These are phyloP conservation scores for Aeoliscus strigatus DNA, from an alignment of 2,797 vertebrate genomes.

Conservation along the genomic window DNA sequence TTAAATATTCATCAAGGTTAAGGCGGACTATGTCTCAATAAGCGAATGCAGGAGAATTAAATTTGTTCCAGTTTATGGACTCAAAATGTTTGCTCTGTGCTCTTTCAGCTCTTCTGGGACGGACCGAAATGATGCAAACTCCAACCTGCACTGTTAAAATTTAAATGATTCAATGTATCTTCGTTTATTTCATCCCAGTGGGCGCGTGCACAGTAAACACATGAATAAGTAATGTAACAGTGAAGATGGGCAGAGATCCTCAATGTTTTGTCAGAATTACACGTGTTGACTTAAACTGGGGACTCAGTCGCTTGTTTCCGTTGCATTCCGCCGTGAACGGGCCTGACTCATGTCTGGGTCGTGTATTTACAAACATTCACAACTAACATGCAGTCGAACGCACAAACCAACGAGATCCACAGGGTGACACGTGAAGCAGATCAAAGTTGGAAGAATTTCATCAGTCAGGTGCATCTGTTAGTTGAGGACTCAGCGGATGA, in stretches of 20 bases:
- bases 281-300: constrained; percentile 21
- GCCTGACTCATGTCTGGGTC: too few relatives aligned
- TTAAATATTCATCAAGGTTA: constrained; percentile 67
- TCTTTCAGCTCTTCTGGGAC: constrained; percentile 30
- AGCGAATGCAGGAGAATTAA: constrained; percentile 43
- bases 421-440: too few relatives aligned
- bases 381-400: too few relatives aligned
- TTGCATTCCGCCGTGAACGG: too few relatives aligned
- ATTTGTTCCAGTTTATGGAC: constrained; percentile 43
- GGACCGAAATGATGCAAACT: constrained; percentile 9
- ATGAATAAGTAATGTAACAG: constrained; percentile 8
- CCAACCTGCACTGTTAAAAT: constrained; percentile 28
- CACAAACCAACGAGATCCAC: too few relatives aligned
- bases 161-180: constrained; percentile 34
- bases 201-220: constrained; percentile 16
- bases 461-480: too few relatives aligned
- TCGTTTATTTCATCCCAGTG: constrained; percentile 27
- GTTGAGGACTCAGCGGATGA: too few relatives aligned
- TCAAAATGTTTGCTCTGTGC: constrained; percentile 39
- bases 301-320: too few relatives aligned
- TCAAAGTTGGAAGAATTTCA: too few relatives aligned
- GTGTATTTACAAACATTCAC: too few relatives aligned
- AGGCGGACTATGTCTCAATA: constrained; percentile 28
- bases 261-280: constrained; percentile 19
- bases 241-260: constrained; percentile 1